Conservation (phyloP, 2,888 invertebrate species). For the Xylota sylvarum region DNA sequence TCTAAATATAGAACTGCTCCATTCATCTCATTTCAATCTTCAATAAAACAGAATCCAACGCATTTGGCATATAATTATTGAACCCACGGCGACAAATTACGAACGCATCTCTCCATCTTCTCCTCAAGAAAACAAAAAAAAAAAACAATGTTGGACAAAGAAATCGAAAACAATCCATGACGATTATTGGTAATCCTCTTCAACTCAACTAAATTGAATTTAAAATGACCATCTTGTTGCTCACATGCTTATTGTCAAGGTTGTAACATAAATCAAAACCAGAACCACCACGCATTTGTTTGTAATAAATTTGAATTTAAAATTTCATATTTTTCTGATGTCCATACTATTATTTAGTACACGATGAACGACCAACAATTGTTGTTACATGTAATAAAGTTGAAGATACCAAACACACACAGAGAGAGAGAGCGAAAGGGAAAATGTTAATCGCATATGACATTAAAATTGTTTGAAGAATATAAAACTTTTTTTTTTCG, state of each 20-base stretch:
- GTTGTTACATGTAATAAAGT: slow-evolving; percentile 49
- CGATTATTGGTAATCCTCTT: background rate
- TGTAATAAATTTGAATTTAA: slow-evolving; percentile 76
- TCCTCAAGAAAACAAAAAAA: too few species aligned
- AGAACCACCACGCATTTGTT: slow-evolving; percentile 35
- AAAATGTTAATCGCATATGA: slow-evolving; percentile 75
- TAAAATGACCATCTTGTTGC: slow-evolving; percentile 19
- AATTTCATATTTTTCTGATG: slow-evolving; percentile 71
- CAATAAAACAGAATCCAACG: slow-evolving; percentile 35
- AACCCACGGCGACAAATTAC: slow-evolving; percentile 71
- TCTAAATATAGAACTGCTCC: slow-evolving; percentile 68
- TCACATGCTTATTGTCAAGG: slow-evolving; percentile 63
- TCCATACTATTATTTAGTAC: background rate
- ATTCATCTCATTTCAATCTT: slow-evolving; percentile 60
- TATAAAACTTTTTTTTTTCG: slow-evolving; percentile 14
- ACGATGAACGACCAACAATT: slow-evolving; percentile 23
- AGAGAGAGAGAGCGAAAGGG: slow-evolving; percentile 28
- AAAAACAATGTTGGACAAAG: slow-evolving; percentile 23
- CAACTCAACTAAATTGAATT: slow-evolving; percentile 30
- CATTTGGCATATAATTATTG: slow-evolving; percentile 65
- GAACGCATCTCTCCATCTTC: slow-evolving; percentile 46
- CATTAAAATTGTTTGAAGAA: slow-evolving; percentile 71
- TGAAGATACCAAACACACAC: background rate
- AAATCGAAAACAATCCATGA: slow-evolving; percentile 60
- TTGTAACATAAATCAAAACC: slow-evolving; percentile 73